Evolutionary conservation across 2,888 invertebrate genomes (phyloP), one percentile per base, ranked within the genome.

Genomic region (Chymomyza fuscimana): DNA sequence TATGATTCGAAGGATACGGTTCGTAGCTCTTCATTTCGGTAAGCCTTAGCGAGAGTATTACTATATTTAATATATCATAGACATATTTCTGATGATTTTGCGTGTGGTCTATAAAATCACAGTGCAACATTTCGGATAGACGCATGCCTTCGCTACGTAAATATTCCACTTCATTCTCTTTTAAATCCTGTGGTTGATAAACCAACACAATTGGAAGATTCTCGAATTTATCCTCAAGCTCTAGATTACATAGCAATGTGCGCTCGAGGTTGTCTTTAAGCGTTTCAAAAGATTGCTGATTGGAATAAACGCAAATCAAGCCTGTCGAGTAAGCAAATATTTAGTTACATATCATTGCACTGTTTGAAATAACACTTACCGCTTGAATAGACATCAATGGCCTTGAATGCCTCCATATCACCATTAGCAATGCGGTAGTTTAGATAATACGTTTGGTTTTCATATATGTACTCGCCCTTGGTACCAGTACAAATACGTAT

Each of bases 141-240:
- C 95, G 96, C 92, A 97, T 96, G 4, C 98, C 98, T 90, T 97
- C 97, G 86, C 97, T 96, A 74, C 97, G 94, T 68, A 98, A 93
- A 88, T 96, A 94, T 76, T 96, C 93, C n/a, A 96, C 93, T 90
- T 97, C 97, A 86, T 96, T 95, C 91, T 97, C 97, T 90, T 97
- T 94, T 15, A 96, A 93, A 92, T 97, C 97, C 90, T 97, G 92
- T 66, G 92, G 96, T 32, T 97, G 95, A 91, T 98, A 97, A 92
- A 98, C 95, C 84, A 98, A 94, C 61, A 98, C 97, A 88, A 98
- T 95, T 2, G 98, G 98, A 79, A 98, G 92, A 74, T 96, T 91
- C 92, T 97, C 97, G 91, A 97, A 96, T 87, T 97, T 95, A 89
- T 98, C 98, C 89, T 98, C 97, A 84, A 97, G 95, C 88, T 97